Percentiles rank a stretch among this genome's conserved stretches.
Conservation (phyloP, 2,797 vertebrate genomes). For the Pseudochaenichthys georgianus region DNA sequence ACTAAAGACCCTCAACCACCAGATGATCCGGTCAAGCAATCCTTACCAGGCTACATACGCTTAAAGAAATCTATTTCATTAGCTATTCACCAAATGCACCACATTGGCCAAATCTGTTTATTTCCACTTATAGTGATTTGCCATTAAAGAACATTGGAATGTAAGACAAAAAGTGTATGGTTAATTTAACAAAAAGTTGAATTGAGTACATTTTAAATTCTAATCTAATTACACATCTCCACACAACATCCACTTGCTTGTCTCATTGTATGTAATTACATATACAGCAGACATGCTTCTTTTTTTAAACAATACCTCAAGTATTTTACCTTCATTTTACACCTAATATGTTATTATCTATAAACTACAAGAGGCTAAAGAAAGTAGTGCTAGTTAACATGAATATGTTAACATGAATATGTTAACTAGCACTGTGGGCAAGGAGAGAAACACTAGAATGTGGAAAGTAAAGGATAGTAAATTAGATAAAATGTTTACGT, state of each 20-base stretch:
- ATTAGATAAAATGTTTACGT: neutral
- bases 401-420: neutral
- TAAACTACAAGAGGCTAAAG: neutral
- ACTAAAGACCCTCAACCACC: constrained; percentile 80
- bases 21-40: constrained; percentile 73
- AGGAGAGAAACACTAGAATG: neutral
- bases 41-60: constrained; percentile 56
- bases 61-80: constrained; percentile 77
- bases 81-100: constrained; percentile 35
- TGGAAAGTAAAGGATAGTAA: neutral
- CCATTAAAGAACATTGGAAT: neutral
- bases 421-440: neutral
- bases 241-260: neutral
- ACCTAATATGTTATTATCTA: neutral
- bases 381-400: neutral
- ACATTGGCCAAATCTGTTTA: neutral
- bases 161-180: neutral
- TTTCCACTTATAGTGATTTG: constrained; percentile 1
- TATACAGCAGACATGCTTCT: neutral
- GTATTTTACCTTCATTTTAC: neutral
- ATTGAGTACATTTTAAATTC: neutral
- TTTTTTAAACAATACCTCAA: neutral
- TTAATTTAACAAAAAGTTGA: neutral
- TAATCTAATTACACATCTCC: neutral
- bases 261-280: neutral